Conservation (phyloP, 1,140 invertebrate genomes). For the Araneus ventricosus region DNA sequence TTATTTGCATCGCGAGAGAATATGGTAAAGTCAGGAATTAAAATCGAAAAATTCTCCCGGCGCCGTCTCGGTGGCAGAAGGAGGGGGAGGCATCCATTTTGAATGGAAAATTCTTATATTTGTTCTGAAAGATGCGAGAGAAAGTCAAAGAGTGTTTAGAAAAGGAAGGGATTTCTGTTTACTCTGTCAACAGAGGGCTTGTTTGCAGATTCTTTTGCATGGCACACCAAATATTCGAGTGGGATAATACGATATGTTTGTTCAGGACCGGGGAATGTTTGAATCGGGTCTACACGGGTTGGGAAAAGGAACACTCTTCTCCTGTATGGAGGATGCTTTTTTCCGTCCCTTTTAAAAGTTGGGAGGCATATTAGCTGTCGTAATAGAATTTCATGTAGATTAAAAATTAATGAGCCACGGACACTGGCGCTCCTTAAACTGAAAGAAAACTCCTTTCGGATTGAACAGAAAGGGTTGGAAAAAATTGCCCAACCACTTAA, state of each 20-base stretch:
- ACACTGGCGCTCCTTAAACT: not conserved
- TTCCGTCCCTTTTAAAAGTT: not conserved
- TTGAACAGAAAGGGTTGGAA: not conserved
- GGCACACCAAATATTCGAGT: constrained; percentile 24
- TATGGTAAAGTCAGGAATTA: not conserved
- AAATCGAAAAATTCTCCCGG: constrained; percentile 36
- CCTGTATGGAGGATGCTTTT: not conserved
- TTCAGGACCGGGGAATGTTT: constrained; percentile 9
- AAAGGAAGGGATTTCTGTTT: constrained; percentile 64
- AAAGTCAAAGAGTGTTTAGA: constrained; percentile 69
- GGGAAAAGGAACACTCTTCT: constrained; percentile 8
- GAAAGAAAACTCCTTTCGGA: constrained; percentile 9
- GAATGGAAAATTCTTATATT: constrained; percentile 59
- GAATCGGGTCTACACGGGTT: not conserved
- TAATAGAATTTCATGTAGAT: constrained; percentile 35
- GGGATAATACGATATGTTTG: constrained; percentile 58
- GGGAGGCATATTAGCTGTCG: not conserved
- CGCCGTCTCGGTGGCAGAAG: not conserved
- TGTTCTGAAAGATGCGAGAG: constrained; percentile 58
- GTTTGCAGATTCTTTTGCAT: constrained; percentile 65
- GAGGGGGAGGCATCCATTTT: not conserved
- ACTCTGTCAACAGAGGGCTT: constrained; percentile 55
- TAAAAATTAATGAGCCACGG: constrained; percentile 36
- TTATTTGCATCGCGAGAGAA: constrained; percentile 11
- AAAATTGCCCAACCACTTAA: not conserved